Base-by-base conservation (phyloP, 2,888 invertebrate genomes). In the Myathropa florea region DNA sequence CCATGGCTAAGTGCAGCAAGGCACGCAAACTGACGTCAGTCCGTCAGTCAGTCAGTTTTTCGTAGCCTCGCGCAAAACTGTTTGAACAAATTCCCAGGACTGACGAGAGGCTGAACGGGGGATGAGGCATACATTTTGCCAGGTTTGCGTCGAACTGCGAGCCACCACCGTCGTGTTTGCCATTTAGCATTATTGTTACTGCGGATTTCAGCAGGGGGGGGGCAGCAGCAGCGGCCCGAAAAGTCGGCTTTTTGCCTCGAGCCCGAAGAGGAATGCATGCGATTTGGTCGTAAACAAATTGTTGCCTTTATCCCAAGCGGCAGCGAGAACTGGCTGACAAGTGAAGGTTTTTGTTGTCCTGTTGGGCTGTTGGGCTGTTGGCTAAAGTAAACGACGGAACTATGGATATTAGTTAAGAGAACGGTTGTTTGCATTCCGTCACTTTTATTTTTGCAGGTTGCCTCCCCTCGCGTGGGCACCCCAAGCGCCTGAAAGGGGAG, bases 131-230 rank as follows among this genome's bases (percentile, higher is more conserved):
- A n/a, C n/a, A n/a, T n/a, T n/a, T n/a, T n/a, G n/a, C n/a, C n/a
- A n/a, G n/a, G n/a, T n/a, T n/a, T n/a, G n/a, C n/a, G n/a, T n/a
- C n/a, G n/a, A n/a, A n/a, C n/a, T n/a, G n/a, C n/a, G n/a, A n/a
- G 18, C 46, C 9, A 18, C 46, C 18, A 4, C 46, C 46, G 72
- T 76, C 80, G 71, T 84, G 76, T 81, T 77, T 68, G 72, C 76
- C 81, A 85, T 81, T 85, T 72, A 77, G 81, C 71, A 68, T 84
- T 85, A 81, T 85, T 81, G 84, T 81, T 81, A 72, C 57, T 76
- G 83, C 68, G 59, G 59, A 70, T 36, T 65, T 61, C 60, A 36
- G n/a, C n/a, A 33, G 70, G 72, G 33, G 36, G 18, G 57, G 18
- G 30, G 12, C 24, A 46, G 57, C 57, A 59, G 57, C n/a, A 39